Conservation (phyloP, 1,140 invertebrate species). For the Caenorhabditis briggsae region DNA sequence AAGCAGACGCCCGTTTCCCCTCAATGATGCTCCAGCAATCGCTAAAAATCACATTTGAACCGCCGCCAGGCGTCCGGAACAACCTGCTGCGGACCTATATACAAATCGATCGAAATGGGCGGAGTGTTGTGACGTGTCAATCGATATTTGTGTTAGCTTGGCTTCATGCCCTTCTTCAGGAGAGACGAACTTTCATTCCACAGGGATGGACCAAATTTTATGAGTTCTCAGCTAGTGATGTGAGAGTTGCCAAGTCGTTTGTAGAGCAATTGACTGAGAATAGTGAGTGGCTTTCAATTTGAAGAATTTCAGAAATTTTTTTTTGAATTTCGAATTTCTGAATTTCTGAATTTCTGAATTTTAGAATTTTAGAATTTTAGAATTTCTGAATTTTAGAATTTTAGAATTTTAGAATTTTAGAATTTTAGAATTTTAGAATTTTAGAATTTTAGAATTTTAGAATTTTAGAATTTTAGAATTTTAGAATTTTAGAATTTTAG, state of each 20-base stretch:
- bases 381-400: no score
- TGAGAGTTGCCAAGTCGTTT: constrained; percentile 85
- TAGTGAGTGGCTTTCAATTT: constrained; percentile 75
- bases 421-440: no score
- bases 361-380: no score
- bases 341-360: no score
- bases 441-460: no score
- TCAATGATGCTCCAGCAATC: constrained; percentile 82
- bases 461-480: no score
- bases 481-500: no score
- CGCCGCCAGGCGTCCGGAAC: constrained; percentile 83
- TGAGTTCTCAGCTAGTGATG: constrained; percentile 89
- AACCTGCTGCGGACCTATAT: constrained; percentile 79
- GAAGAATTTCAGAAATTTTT: constrained; percentile 71
- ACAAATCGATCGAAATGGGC: constrained; percentile 73
- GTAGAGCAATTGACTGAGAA: constrained; percentile 80
- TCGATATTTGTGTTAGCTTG: constrained; percentile 85
- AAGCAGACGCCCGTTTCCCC: constrained; percentile 83
- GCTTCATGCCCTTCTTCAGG: constrained; percentile 89
- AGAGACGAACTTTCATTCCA: constrained; percentile 88
- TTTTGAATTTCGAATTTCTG: background rate
- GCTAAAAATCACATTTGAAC: constrained; percentile 89
- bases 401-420: no score
- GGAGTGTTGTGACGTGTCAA: constrained; percentile 61
- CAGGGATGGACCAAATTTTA: constrained; percentile 91